phyloP scores from a whole-genome alignment of 2,888 invertebrate species.

The Drosophila maculinotata region DNA sequence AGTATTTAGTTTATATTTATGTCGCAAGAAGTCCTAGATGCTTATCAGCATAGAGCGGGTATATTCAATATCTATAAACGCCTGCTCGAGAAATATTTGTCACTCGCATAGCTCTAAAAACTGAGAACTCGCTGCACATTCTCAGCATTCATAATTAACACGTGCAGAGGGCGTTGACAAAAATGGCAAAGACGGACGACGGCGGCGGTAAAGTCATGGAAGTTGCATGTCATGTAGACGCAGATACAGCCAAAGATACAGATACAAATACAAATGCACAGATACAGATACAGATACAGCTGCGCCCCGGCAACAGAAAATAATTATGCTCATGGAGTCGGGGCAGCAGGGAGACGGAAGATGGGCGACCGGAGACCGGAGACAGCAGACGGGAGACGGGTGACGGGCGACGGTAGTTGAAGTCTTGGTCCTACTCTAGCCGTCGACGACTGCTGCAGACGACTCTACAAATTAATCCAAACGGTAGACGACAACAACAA shows the following conservation, averaged over 20 bases:
- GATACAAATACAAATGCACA: conserved; percentile 18
- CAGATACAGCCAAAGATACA: conserved; percentile 16
- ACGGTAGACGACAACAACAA: conserved; percentile 66
- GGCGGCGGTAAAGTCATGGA: conserved; percentile 22
- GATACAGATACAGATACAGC: conserved; percentile 16
- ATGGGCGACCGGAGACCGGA: neutral
- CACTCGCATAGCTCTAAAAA: conserved; percentile 17
- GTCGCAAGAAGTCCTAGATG: too few species aligned
- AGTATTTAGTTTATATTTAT: too few species aligned
- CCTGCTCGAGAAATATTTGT: conserved; percentile 17
- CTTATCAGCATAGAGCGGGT: neutral
- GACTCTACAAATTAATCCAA: conserved; percentile 77
- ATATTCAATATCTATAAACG: conserved; percentile 7
- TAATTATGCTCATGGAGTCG: conserved; percentile 39
- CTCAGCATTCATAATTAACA: conserved; percentile 60
- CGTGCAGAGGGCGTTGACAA: conserved; percentile 59
- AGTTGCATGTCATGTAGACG: conserved; percentile 25
- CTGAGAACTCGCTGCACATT: conserved; percentile 33
- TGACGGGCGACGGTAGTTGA: too few species aligned
- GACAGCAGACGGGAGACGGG: neutral
- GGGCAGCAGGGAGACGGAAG: conserved; percentile 1
- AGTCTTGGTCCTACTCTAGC: conserved; percentile 10
- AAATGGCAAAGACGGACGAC: conserved; percentile 46
- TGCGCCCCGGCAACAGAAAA: conserved; percentile 37
- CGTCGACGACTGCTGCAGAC: conserved; percentile 51